phyloP scores from a whole-genome alignment of 2,797 vertebrate genomes.

The Pelobates cultripes region DNA sequence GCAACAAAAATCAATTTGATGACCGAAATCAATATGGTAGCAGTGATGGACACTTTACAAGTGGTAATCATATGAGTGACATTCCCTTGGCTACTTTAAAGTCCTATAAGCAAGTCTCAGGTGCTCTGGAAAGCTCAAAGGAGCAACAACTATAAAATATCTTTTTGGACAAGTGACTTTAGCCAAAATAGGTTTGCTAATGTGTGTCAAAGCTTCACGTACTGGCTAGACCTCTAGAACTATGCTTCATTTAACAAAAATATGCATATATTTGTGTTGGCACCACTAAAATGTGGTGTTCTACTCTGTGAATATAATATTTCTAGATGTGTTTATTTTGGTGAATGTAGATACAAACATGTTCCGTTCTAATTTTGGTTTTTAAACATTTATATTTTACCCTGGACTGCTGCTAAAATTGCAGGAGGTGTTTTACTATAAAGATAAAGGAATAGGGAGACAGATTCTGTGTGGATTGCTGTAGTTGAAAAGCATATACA shows the following conservation, averaged over 20 bases:
- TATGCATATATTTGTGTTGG: constrained; percentile 81
- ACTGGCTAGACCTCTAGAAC: constrained; percentile 87
- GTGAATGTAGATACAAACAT: constrained; percentile 68
- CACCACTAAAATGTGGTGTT: constrained; percentile 69
- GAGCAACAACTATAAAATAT: constrained; percentile 95
- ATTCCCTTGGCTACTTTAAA: constrained; percentile 97
- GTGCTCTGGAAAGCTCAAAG: constrained; percentile 88
- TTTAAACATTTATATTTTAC: constrained; percentile 69
- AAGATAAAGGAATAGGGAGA: constrained; percentile 62
- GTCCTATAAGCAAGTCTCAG: constrained; percentile 89
- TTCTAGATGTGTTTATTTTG: constrained; percentile 70
- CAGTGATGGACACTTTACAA: constrained; percentile 89
- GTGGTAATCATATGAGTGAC: constrained; percentile 87
- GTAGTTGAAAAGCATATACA: constrained; percentile 88
- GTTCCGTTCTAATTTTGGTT: constrained; percentile 63
- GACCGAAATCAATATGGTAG: constrained; percentile 93
- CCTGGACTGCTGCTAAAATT: constrained; percentile 80
- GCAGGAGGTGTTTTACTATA: constrained; percentile 74
- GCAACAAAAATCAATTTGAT: constrained; percentile 90
- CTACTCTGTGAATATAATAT: constrained; percentile 66
- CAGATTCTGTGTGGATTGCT: constrained; percentile 68
- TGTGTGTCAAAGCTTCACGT: constrained; percentile 86
- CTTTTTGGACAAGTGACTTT: constrained; percentile 72
- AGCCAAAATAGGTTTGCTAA: constrained; percentile 84
- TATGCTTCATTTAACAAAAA: constrained; percentile 85